These are phyloP conservation scores for Papilio gigon DNA, from an alignment of 2,888 invertebrate genomes.

Conservation along the genomic window DNA sequence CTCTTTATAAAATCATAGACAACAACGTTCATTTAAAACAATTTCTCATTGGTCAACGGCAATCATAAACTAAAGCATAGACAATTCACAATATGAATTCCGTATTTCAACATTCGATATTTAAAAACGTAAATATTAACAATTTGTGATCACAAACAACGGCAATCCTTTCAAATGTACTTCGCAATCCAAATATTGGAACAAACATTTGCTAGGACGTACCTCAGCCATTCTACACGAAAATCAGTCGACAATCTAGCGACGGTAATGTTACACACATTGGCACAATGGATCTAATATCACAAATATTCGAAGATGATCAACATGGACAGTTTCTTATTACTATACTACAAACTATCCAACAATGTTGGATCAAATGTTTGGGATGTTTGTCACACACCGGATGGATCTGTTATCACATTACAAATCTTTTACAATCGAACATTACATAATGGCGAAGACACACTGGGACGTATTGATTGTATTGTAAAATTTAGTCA, in stretches of 20 bases:
- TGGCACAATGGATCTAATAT: conserved; percentile 46
- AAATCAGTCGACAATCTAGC: conserved; percentile 64
- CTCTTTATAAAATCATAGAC: conserved; percentile 12
- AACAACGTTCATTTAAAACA: conserved; percentile 6
- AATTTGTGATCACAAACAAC: conserved; percentile 12
- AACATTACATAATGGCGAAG: not conserved
- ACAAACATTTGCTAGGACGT: conserved; percentile 39
- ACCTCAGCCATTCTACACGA: conserved; percentile 46
- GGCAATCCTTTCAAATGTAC: conserved; percentile 7
- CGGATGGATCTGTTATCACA: conserved; percentile 35
- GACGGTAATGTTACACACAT: conserved; percentile 39
- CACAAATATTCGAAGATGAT: conserved; percentile 23
- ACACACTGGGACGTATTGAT: conserved; percentile 5
- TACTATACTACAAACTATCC: conserved; percentile 6
- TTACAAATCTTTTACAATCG: conserved; percentile 13
- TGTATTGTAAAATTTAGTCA: not conserved
- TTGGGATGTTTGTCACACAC: not conserved
- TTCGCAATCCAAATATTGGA: conserved; percentile 38
- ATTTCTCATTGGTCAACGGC: conserved; percentile 11
- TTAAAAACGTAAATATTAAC: conserved; percentile 36
- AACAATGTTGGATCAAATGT: conserved; percentile 23
- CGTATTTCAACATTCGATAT: conserved; percentile 20
- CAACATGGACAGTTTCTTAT: conserved; percentile 12
- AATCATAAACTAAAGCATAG: conserved; percentile 24
- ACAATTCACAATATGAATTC: not conserved